phyloP scores from a whole-genome alignment of 2,888 invertebrate species.

The Lycocerus yunnanus region DNA sequence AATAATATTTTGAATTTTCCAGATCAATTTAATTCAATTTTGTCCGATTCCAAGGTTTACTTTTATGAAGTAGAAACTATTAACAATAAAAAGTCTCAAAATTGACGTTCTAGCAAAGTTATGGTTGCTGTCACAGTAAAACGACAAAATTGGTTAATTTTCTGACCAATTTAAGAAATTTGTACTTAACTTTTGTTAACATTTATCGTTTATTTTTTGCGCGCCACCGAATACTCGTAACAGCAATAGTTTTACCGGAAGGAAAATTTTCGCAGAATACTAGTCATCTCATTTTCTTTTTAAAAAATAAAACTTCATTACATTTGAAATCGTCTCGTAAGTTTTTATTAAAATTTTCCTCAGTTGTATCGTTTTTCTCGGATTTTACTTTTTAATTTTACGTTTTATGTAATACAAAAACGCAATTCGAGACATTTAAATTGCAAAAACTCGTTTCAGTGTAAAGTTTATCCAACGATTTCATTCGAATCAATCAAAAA shows the following conservation, averaged over 20 bases:
- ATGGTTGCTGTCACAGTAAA: background rate
- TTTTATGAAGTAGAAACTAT: background rate
- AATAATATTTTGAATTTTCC: background rate
- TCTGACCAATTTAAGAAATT: background rate
- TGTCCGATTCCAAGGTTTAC: background rate
- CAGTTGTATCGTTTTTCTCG: slow-evolving; percentile 4
- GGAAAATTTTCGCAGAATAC: background rate
- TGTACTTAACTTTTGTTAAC: background rate
- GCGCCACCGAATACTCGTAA: background rate
- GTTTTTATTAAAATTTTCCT: slow-evolving; percentile 6
- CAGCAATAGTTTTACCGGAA: background rate
- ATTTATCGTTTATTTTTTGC: background rate
- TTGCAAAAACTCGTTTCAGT: background rate
- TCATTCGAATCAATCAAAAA: background rate
- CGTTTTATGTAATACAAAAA: background rate
- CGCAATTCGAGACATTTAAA: background rate
- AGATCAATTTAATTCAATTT: background rate
- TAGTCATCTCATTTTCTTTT: background rate
- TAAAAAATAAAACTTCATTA: slow-evolving; percentile 7
- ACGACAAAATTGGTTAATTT: background rate
- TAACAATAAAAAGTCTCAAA: background rate
- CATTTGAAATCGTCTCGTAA: background rate
- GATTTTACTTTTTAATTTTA: background rate
- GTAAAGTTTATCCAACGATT: background rate
- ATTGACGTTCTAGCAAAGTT: background rate